Conservation (phyloP, 2,888 invertebrate species). For the Perizoma affinitatum region DNA sequence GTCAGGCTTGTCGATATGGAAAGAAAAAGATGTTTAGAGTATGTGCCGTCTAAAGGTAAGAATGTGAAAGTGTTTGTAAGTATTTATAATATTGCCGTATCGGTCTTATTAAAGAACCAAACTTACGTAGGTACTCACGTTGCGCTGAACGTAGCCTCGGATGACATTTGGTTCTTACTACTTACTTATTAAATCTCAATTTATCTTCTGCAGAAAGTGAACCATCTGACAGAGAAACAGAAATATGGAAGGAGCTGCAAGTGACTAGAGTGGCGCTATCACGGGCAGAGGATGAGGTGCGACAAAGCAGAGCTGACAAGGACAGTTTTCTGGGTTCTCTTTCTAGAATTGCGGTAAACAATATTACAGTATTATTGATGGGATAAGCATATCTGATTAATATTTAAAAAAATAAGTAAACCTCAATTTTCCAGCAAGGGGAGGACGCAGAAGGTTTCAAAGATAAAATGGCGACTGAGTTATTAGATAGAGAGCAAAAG, state of each 20-base stretch:
- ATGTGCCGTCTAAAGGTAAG: constrained; percentile 68
- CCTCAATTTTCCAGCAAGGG: constrained; percentile 54
- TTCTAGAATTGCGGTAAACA: constrained; percentile 74
- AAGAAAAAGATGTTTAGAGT: constrained; percentile 62
- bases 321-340: constrained; percentile 77
- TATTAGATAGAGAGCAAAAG: constrained; percentile 68
- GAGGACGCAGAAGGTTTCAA: constrained; percentile 59
- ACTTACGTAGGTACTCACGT: too few relatives aligned
- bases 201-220: constrained; percentile 56
- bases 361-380: neutral
- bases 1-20: constrained; percentile 64
- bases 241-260: constrained; percentile 79
- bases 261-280: constrained; percentile 59
- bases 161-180: too few relatives aligned
- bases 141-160: too few relatives aligned
- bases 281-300: constrained; percentile 67
- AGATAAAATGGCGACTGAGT: constrained; percentile 69
- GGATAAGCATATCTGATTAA: neutral
- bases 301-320: constrained; percentile 74
- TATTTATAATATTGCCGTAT: too few relatives aligned
- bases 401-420: too few relatives aligned
- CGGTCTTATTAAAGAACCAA: too few relatives aligned
- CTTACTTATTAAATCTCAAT: too few relatives aligned
- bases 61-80: neutral
- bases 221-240: constrained; percentile 75